phyloP scores from a whole-genome alignment of 2,888 invertebrate species.

The Calameuta pallipes region DNA sequence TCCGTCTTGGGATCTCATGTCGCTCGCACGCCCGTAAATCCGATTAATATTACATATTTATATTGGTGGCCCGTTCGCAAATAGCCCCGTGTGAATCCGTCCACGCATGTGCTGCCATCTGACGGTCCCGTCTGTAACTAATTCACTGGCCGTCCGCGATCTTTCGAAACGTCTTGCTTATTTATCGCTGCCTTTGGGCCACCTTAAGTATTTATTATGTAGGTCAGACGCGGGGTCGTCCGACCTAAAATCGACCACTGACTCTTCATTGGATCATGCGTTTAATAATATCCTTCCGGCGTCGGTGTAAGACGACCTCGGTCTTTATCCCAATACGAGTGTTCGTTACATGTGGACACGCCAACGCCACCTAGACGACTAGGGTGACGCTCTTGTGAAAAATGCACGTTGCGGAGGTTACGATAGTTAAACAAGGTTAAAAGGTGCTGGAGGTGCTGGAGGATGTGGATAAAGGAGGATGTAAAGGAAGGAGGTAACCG shows the following conservation, averaged over 20 bases:
- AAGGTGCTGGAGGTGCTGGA: not conserved
- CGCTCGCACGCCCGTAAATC: slow-evolving; percentile 12
- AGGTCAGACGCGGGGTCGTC: not conserved
- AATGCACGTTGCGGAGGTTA: not conserved
- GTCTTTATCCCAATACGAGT: not conserved
- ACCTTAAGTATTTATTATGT: not conserved
- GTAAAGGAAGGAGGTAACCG: not conserved
- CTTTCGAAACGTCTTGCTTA: not conserved
- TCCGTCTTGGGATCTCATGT: not conserved
- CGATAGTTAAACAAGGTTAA: not conserved
- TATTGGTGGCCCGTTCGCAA: slow-evolving; percentile 7
- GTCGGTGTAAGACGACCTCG: not conserved
- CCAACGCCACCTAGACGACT: not conserved
- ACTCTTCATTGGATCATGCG: not conserved
- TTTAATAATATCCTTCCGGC: not conserved
- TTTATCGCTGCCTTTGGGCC: slow-evolving; percentile 6
- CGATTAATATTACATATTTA: slow-evolving; percentile 21
- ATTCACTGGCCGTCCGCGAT: not conserved
- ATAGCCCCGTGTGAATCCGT: not conserved
- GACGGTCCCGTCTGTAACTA: not conserved
- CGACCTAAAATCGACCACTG: not conserved
- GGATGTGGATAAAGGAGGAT: not conserved
- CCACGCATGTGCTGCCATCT: not conserved
- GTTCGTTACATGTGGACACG: not conserved
- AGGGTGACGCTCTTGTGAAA: not conserved